Conservation (phyloP, 2,888 invertebrate species). For the Druceiella hillmani region DNA sequence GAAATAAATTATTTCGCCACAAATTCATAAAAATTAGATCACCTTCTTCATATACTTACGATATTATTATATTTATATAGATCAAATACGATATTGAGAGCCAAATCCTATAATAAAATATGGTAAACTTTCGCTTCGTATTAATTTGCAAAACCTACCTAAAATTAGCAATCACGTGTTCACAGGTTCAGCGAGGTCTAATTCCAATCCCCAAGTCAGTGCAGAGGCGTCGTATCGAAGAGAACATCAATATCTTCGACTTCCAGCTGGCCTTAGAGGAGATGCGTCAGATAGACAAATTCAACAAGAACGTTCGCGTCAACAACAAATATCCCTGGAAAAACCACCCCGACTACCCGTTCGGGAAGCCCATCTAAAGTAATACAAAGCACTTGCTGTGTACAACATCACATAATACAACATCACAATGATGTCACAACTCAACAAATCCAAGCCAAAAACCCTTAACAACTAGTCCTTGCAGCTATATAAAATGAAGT, state of each 20-base stretch:
- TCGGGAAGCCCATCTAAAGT: conserved; percentile 21
- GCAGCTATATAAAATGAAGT: too few relatives aligned
- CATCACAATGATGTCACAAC: too few relatives aligned
- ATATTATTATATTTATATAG: not conserved
- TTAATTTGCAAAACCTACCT: too few relatives aligned
- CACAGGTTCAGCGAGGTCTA: conserved; percentile 46
- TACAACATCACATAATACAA: too few relatives aligned
- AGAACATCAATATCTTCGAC: conserved; percentile 55
- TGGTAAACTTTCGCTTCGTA: too few relatives aligned
- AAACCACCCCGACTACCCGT: conserved; percentile 33
- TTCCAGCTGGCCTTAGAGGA: conserved; percentile 50
- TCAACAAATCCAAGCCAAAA: too few relatives aligned
- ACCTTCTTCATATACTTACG: not conserved
- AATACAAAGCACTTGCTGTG: too few relatives aligned
- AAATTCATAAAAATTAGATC: not conserved
- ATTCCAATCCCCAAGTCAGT: conserved; percentile 56
- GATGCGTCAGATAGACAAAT: conserved; percentile 42
- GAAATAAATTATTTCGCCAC: not conserved
- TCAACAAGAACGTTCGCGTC: conserved; percentile 39
- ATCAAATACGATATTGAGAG: not conserved
- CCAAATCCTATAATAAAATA: too few relatives aligned
- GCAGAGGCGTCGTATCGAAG: conserved; percentile 42
- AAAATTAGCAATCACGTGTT: conserved; percentile 9
- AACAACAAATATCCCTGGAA: conserved; percentile 30
- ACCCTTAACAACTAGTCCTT: too few relatives aligned